A percentile compares a stretch with the other conserved stretches of the same genome.
Evolutionary conservation across 2,888 invertebrate genomes (phyloP).

Genomic region (Strigamia transsilvanica): DNA sequence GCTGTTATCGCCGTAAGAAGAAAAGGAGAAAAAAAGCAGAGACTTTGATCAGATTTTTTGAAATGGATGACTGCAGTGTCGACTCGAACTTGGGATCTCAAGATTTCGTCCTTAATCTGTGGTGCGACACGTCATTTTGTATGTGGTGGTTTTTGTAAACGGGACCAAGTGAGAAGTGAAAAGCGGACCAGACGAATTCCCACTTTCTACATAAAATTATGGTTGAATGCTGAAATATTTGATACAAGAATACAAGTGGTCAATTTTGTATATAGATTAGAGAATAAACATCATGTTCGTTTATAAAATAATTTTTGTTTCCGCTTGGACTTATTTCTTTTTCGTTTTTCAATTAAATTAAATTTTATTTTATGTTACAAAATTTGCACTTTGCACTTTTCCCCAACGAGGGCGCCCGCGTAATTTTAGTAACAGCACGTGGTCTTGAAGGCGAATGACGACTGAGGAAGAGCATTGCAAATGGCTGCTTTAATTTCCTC

Average conservation of each 20-base stretch:
- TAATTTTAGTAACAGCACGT: too few relatives aligned
- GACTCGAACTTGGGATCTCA: conserved; percentile 11
- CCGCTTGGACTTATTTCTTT: too few relatives aligned
- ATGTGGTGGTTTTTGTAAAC: conserved; percentile 5
- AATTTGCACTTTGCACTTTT: too few relatives aligned
- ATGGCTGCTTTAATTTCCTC: too few relatives aligned
- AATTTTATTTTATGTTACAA: too few relatives aligned
- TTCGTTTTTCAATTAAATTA: too few relatives aligned
- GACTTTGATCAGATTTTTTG: conserved; percentile 19
- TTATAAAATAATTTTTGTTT: not conserved
- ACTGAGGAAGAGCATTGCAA: too few relatives aligned
- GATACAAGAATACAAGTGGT: conserved; percentile 28
- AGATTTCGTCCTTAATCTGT: not conserved
- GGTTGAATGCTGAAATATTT: conserved; percentile 4
- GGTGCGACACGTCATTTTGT: conserved; percentile 16
- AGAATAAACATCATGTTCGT: not conserved
- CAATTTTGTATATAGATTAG: not conserved
- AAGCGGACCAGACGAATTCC: conserved; percentile 1
- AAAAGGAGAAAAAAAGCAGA: not conserved
- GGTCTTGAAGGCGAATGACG: too few relatives aligned
- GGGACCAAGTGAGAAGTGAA: not conserved
- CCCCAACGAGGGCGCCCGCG: too few relatives aligned
- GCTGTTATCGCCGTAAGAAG: not conserved
- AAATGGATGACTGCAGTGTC: conserved; percentile 14
- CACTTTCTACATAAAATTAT: conserved; percentile 8